Evolutionary conservation across 1,140 invertebrate species (phyloP).

Genomic region (Drosophila biarmipes): DNA sequence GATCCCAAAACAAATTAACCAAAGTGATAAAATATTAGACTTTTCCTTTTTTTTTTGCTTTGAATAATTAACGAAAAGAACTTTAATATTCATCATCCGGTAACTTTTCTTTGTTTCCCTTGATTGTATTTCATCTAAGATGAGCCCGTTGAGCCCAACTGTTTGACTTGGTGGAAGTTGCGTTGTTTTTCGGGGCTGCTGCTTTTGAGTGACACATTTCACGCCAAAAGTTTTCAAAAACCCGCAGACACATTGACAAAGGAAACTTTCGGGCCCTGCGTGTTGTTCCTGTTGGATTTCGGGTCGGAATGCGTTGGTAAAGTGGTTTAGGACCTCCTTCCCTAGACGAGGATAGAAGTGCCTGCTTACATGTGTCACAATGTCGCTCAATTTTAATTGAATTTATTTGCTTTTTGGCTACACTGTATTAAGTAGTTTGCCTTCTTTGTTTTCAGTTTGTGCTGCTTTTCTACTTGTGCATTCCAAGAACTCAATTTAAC

Average conservation of each 20-base stretch:
- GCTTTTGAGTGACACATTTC: constrained; percentile 66
- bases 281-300: constrained; percentile 25
- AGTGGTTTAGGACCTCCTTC: constrained; percentile 58
- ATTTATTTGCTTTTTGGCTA: constrained; percentile 30
- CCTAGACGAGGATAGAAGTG: constrained; percentile 18
- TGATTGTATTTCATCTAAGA: constrained; percentile 19
- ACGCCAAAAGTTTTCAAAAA: constrained; percentile 55
- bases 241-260: constrained; percentile 35
- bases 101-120: neutral
- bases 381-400: constrained; percentile 46
- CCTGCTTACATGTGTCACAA: constrained; percentile 50
- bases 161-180: constrained; percentile 49
- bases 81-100: neutral
- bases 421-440: constrained; percentile 7
- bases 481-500: constrained; percentile 1
- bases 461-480: too few relatives aligned
- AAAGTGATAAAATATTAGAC: neutral
- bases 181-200: constrained; percentile 38
- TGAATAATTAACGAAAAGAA: constrained; percentile 3
- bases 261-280: constrained; percentile 31
- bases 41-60: neutral
- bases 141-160: constrained; percentile 25
- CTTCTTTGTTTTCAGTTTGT: neutral
- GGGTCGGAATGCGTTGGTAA: constrained; percentile 42
- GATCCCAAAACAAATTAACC: neutral